Evolutionary conservation across 2,113 vertebrate genomes (phyloP).

Genomic region (Anoura caudifer): DNA sequence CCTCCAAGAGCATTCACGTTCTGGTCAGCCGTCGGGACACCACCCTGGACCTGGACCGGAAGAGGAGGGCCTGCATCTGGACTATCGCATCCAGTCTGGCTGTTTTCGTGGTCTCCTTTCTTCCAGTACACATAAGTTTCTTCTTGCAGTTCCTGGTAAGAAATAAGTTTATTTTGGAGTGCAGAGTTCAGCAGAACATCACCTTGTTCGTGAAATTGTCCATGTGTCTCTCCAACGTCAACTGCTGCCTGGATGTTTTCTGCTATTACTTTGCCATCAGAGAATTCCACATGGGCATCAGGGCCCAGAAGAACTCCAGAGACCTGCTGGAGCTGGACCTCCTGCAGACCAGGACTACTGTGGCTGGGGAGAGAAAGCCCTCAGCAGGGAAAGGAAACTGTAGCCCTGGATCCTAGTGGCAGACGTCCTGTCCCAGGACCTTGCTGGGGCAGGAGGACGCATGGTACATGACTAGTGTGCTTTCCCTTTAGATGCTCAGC

Average conservation of each 20-base stretch:
- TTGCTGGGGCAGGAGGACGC: neutral
- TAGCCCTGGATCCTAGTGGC: neutral
- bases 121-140: constrained; percentile 88
- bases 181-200: constrained; percentile 75
- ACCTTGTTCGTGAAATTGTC: constrained; percentile 89
- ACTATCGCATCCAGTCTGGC: constrained; percentile 86
- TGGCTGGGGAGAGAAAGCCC: neutral
- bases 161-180: constrained; percentile 80
- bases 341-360: neutral
- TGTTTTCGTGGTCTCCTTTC: constrained; percentile 91
- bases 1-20: constrained; percentile 79
- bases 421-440: neutral
- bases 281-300: constrained; percentile 79
- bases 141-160: constrained; percentile 92
- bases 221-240: constrained; percentile 89
- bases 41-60: neutral
- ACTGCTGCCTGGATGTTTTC: constrained; percentile 91
- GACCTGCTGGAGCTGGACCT: neutral
- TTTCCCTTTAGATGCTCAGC: neutral
- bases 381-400: neutral
- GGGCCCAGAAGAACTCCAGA: neutral
- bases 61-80: constrained; percentile 75
- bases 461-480: fast-evolving
- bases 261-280: constrained; percentile 91
- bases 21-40: constrained; percentile 64